These are phyloP conservation scores for Xiphophorus birchmanni DNA, from an alignment of 2,797 vertebrate species.

Conservation along the genomic window DNA sequence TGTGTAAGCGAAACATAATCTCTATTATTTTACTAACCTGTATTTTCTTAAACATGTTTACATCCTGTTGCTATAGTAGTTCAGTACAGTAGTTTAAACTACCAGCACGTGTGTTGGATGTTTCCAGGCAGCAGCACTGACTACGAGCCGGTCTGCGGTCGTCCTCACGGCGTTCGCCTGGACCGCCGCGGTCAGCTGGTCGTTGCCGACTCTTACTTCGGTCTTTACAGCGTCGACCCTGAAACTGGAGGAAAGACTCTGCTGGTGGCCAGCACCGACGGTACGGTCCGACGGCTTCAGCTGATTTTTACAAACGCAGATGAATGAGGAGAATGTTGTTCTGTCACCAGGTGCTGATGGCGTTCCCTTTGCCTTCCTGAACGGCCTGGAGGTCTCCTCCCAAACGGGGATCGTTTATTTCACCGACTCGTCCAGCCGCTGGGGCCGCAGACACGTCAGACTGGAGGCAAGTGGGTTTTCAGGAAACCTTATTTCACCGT, in stretches of 20 bases:
- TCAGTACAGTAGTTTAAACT: neutral
- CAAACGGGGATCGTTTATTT: constrained; percentile 77
- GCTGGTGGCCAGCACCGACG: constrained; percentile 71
- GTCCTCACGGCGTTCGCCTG: constrained; percentile 76
- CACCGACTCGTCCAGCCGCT: constrained; percentile 82
- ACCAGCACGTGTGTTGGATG: neutral
- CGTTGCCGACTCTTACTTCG: constrained; percentile 80
- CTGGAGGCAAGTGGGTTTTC: constrained; percentile 69
- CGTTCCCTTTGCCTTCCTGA: constrained; percentile 80
- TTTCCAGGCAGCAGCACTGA: constrained; percentile 74
- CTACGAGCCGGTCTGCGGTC: constrained; percentile 75
- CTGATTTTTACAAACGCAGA: neutral
- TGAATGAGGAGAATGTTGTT: neutral
- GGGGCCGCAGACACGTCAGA: constrained; percentile 79
- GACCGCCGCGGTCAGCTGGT: constrained; percentile 71
- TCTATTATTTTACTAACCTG: neutral
- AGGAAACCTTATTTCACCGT: neutral
- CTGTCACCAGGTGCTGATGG: constrained; percentile 70
- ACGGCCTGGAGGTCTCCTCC: constrained; percentile 79
- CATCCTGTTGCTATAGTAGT: neutral
- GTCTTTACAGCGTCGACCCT: constrained; percentile 75
- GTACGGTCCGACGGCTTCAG: constrained; percentile 35
- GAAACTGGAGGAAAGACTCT: constrained; percentile 72
- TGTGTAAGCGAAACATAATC: neutral
- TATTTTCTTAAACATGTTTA: neutral